Evolutionary conservation across 1,140 invertebrate genomes (phyloP).

Genomic region (Dinothrombium tinctorium): DNA sequence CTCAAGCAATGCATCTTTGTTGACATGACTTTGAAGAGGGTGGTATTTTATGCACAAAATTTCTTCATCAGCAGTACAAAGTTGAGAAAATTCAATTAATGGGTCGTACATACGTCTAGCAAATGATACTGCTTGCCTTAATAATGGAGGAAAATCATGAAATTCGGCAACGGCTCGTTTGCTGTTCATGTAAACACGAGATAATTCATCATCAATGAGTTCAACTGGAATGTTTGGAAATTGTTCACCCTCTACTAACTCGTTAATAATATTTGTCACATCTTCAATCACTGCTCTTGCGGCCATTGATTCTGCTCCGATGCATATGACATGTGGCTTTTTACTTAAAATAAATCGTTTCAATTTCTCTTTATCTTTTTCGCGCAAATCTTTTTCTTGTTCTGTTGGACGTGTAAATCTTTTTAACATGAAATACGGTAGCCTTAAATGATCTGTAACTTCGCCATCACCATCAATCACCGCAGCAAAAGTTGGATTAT

Average conservation of each 20-base stretch:
- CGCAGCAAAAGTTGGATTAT: conserved; percentile 66
- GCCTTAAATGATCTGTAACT: conserved; percentile 61
- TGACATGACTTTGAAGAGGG: conserved; percentile 55
- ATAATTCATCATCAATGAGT: conserved; percentile 73
- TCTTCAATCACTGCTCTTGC: conserved; percentile 65
- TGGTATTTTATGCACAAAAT: conserved; percentile 81
- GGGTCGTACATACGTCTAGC: conserved; percentile 84
- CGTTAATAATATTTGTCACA: conserved; percentile 42
- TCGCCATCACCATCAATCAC: conserved; percentile 68
- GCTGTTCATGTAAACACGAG: conserved; percentile 70
- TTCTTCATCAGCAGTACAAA: conserved; percentile 85
- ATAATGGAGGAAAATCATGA: conserved; percentile 60
- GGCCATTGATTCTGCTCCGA: conserved; percentile 65
- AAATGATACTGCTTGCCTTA: conserved; percentile 74
- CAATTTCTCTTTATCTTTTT: conserved; percentile 53
- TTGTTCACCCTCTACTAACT: conserved; percentile 55
- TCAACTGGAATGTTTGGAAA: conserved; percentile 69
- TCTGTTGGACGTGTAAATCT: conserved; percentile 22
- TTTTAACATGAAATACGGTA: conserved; percentile 50
- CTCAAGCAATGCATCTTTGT: conserved; percentile 60
- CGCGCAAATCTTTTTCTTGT: conserved; percentile 23
- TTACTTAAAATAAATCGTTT: conserved; percentile 64
- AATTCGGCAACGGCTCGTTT: conserved; percentile 67
- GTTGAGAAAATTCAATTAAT: conserved; percentile 76
- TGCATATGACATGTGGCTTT: conserved; percentile 74